Conservation (phyloP, 2,888 invertebrate species). For the Parnassius mnemosyne region DNA sequence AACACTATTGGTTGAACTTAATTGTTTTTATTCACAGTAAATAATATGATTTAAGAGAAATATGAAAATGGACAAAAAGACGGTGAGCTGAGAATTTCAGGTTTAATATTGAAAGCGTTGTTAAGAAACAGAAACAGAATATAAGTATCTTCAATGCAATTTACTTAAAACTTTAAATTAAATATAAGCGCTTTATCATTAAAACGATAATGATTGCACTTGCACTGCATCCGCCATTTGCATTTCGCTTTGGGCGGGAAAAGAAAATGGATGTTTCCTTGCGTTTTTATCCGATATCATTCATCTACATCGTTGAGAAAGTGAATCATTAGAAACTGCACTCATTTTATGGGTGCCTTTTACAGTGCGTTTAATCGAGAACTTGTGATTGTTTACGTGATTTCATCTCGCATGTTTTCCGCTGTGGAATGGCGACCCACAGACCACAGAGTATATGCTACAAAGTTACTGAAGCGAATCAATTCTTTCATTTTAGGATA, state of each 20-base stretch:
- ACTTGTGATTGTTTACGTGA: slow-evolving; percentile 28
- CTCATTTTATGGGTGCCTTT: slow-evolving; percentile 41
- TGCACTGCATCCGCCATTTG: slow-evolving; percentile 48
- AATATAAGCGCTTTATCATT: slow-evolving; percentile 26
- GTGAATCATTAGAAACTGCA: slow-evolving; percentile 60
- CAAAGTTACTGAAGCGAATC: slow-evolving; percentile 14
- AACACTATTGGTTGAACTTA: too few relatives aligned
- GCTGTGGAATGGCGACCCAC: slow-evolving; percentile 8
- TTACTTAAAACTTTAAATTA: neutral
- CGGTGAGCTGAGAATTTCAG: too few relatives aligned
- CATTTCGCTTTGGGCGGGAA: slow-evolving; percentile 61
- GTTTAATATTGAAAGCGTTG: too few relatives aligned
- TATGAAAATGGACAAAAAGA: too few relatives aligned
- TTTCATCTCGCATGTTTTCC: slow-evolving; percentile 23
- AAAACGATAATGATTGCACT: slow-evolving; percentile 35
- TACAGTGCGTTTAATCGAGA: slow-evolving; percentile 25
- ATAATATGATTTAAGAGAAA: too few relatives aligned
- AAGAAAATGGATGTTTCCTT: slow-evolving; percentile 57
- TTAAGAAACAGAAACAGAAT: too few relatives aligned
- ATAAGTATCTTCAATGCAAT: neutral
- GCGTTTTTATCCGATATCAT: slow-evolving; percentile 48
- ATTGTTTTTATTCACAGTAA: too few relatives aligned
- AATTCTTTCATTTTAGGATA: slow-evolving; percentile 2
- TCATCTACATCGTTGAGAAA: slow-evolving; percentile 49
- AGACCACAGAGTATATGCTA: slow-evolving; percentile 20